Percentiles rank a stretch among this genome's conserved stretches.
phyloP scores from a whole-genome alignment of 1,140 invertebrate genomes.

The Nephila pilipes region DNA sequence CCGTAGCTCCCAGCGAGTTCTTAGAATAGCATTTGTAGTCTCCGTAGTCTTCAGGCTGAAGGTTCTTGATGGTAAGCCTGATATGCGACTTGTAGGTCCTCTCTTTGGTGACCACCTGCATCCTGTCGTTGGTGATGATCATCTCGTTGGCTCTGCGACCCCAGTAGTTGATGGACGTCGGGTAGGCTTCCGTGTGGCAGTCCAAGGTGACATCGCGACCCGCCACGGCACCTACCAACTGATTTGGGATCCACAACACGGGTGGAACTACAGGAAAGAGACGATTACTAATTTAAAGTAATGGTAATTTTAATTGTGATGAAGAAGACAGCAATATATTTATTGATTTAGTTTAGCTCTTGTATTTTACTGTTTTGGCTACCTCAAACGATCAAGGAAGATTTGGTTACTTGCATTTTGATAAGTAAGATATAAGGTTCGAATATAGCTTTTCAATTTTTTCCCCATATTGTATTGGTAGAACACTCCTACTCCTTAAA shows the following conservation, averaged over 20 bases:
- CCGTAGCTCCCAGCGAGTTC: constrained; percentile 94
- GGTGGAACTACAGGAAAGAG: constrained; percentile 81
- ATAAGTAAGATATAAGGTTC: too few species aligned
- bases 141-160: constrained; percentile 86
- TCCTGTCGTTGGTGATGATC: constrained; percentile 92
- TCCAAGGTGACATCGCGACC: constrained; percentile 90
- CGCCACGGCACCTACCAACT: constrained; percentile 87
- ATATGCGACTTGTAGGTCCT: constrained; percentile 74
- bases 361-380: too few species aligned
- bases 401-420: too few species aligned
- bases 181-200: constrained; percentile 92
- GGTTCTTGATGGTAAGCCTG: constrained; percentile 80
- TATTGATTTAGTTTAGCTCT: too few species aligned
- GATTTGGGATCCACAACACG: constrained; percentile 83
- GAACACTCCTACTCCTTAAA: too few species aligned
- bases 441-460: too few species aligned
- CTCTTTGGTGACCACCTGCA: constrained; percentile 83
- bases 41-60: constrained; percentile 87
- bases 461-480: too few species aligned
- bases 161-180: constrained; percentile 85
- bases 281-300: too few species aligned
- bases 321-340: too few species aligned
- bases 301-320: too few species aligned
- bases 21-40: constrained; percentile 95
- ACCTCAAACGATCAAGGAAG: too few species aligned